Evolutionary conservation across 2,797 vertebrate genomes (phyloP).

Genomic region (Tolypeutes matacus): DNA sequence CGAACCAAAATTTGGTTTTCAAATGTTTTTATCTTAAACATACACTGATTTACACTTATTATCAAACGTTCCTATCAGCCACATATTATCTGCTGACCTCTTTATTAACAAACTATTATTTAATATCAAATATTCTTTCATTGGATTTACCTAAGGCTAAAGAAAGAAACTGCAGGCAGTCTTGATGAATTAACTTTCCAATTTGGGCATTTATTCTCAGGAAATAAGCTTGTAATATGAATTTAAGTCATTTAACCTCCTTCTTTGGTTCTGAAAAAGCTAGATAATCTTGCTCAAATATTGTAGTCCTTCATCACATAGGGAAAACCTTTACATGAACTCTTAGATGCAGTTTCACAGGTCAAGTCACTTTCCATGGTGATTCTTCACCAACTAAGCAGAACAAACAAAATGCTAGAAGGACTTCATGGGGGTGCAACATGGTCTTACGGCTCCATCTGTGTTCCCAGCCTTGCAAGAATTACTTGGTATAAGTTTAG

Average conservation of each 20-base stretch:
- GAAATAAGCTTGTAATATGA: background rate
- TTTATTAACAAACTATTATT: background rate
- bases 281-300: background rate
- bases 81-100: background rate
- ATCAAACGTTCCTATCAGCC: background rate
- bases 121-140: slow-evolving; percentile 39
- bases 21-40: slow-evolving; percentile 44
- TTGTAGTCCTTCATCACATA: background rate
- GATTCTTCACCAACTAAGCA: background rate
- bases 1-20: slow-evolving; percentile 19
- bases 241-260: background rate
- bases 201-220: background rate
- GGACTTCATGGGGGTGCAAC: background rate
- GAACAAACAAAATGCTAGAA: background rate
- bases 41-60: background rate
- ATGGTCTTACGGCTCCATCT: background rate
- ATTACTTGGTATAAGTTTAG: background rate
- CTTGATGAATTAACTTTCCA: slow-evolving; percentile 1
- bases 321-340: background rate
- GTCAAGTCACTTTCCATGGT: background rate
- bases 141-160: slow-evolving; percentile 42
- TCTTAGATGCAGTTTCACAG: slow-evolving; percentile 9
- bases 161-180: background rate
- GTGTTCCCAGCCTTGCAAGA: background rate
- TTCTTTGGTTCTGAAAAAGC: background rate